Percentiles rank a stretch among this genome's conserved stretches.
Evolutionary conservation across 2,888 invertebrate species (phyloP).

Genomic region (Anthrax anthrax): DNA sequence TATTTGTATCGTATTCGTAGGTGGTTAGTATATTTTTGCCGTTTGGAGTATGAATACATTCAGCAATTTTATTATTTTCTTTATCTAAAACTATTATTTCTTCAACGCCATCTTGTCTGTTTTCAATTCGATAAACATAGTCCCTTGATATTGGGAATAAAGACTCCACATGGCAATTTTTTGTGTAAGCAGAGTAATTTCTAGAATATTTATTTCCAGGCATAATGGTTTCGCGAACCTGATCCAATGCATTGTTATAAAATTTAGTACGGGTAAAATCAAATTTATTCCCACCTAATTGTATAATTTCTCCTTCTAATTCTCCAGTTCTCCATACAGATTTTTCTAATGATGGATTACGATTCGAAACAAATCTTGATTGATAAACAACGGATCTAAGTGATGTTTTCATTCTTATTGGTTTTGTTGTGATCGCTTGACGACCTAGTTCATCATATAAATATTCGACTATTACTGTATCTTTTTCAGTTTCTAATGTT

Average conservation of each 20-base stretch:
- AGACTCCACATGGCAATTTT: not conserved
- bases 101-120: slow-evolving; percentile 1
- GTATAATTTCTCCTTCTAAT: slow-evolving; percentile 1
- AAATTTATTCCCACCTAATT: slow-evolving; percentile 1
- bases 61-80: slow-evolving; percentile 5
- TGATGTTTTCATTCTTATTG: not conserved
- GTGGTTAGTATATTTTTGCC: slow-evolving; percentile 5
- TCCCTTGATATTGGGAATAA: slow-evolving; percentile 2
- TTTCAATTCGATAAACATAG: slow-evolving; percentile 4
- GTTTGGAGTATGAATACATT: not conserved
- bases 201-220: slow-evolving; percentile 6
- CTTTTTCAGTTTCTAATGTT: slow-evolving; percentile 1
- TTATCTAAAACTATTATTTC: slow-evolving; percentile 3
- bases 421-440: slow-evolving; percentile 4
- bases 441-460: slow-evolving; percentile 8
- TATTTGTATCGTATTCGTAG: slow-evolving; percentile 10
- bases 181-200: not conserved
- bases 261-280: slow-evolving; percentile 2
- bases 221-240: not conserved
- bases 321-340: slow-evolving; percentile 7
- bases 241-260: slow-evolving; percentile 5
- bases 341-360: not conserved
- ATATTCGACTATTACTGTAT: slow-evolving; percentile 4
- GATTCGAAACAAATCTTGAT: slow-evolving; percentile 7
- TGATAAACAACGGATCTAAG: not conserved